A percentile compares a stretch with the other conserved stretches of the same genome.
phyloP scores from a whole-genome alignment of 92 coral and sea anemone genomes.

The Plumapathes pennacea region DNA sequence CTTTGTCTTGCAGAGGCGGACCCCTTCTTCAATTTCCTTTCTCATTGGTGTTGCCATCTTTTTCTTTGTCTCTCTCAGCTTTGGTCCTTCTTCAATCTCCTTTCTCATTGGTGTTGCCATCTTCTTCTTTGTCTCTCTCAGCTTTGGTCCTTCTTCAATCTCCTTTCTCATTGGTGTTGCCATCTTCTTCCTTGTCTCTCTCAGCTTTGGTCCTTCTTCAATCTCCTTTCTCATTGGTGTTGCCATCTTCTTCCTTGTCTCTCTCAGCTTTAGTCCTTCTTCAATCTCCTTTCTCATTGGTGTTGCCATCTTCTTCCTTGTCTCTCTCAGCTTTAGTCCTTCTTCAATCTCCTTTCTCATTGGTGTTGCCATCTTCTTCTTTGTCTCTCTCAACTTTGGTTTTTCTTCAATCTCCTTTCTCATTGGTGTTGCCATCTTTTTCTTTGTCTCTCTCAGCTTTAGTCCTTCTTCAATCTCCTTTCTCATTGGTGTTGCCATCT shows the following conservation, averaged over 20 bases:
- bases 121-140: constrained; percentile 57
- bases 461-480: constrained; percentile 48
- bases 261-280: constrained; percentile 36
- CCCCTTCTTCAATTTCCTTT: constrained; percentile 37
- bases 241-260: constrained; percentile 50
- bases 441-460: constrained; percentile 56
- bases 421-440: constrained; percentile 56
- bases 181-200: constrained; percentile 52
- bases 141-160: constrained; percentile 41
- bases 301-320: constrained; percentile 51
- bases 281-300: constrained; percentile 58
- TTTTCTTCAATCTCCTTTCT: constrained; percentile 37
- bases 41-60: constrained; percentile 37
- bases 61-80: constrained; percentile 47
- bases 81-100: constrained; percentile 39
- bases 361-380: constrained; percentile 39
- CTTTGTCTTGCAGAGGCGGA: constrained; percentile 35
- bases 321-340: constrained; percentile 42
- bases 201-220: constrained; percentile 45
- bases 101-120: constrained; percentile 47
- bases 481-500: constrained; percentile 59
- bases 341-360: constrained; percentile 51
- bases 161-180: constrained; percentile 54
- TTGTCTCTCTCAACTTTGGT: constrained; percentile 28
- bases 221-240: constrained; percentile 60